Evolutionary conservation across 2,113 vertebrate genomes (phyloP), one percentile per base, ranked within the genome.

Genomic region (Cololabis saira): DNA sequence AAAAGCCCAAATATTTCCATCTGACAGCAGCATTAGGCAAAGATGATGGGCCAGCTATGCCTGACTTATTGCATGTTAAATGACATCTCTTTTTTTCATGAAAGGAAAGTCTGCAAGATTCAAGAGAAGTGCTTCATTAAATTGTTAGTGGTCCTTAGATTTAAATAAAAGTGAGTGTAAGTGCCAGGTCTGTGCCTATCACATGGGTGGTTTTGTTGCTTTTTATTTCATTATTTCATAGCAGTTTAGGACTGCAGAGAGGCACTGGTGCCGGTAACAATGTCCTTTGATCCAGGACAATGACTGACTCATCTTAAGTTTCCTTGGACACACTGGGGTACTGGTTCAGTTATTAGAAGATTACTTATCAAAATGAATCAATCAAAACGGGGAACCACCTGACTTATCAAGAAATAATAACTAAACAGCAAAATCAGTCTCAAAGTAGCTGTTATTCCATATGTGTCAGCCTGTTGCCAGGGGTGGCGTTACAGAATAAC

Each of bases 41-140:
- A 54, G 27, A 80, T 75, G 72, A 82, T 56, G 66, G 68, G 52
- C 61, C 72, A 79, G 76, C 79, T 80, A 75, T 48, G 58, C 53
- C 67, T 55, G 49, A 77, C 56, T 83, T 67, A 71, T 67, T 83
- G 72, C 80, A 59, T 51, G 68, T 70, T 75, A 61, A 71, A 85
- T 50, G 43, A 59, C 41, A 71, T 56, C 77, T 74, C 15, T 50
- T 74, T 74, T 68, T 74, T 17, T 56, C 37, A 10, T 44, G 17
- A 73, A 58, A 44, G 71, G 42, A 22, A 45, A 24, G 43, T 59
- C 71, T 45, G 45, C 42, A 47, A 33, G 78, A 66, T 71, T 74
- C 22, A 71, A 50, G 18, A 22, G 41, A 68, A 71, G 49, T 60
- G 52, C 9, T 53, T 63, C 24, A n/a, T 56, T 60, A 27, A 71